Evolutionary conservation across 2,888 invertebrate species (phyloP).

Genomic region (Fragum whitleyi): DNA sequence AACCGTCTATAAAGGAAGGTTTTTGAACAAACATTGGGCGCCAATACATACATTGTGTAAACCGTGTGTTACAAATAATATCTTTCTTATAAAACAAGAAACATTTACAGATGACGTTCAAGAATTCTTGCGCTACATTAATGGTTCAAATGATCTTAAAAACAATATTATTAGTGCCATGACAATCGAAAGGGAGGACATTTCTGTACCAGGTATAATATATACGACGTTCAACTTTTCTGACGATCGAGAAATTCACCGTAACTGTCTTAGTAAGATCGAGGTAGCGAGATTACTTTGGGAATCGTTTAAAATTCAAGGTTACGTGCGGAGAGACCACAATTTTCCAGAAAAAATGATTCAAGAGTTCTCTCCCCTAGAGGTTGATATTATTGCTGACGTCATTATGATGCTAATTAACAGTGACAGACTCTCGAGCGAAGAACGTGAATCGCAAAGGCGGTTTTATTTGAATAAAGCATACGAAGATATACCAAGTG

Average conservation of each 20-base stretch:
- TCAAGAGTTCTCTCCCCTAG: not conserved
- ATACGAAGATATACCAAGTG: not conserved
- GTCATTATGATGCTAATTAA: slow-evolving; percentile 4
- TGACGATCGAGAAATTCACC: not conserved
- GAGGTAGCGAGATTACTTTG: slow-evolving; percentile 1
- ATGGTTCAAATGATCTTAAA: not conserved
- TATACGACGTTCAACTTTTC: not conserved
- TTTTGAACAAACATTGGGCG: slow-evolving; percentile 11
- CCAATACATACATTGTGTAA: slow-evolving; percentile 1
- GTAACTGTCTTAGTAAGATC: not conserved
- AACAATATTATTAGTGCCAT: not conserved
- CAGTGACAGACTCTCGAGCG: not conserved
- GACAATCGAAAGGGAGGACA: not conserved
- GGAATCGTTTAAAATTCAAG: slow-evolving; percentile 10
- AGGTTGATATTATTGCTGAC: not conserved
- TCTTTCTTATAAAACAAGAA: slow-evolving; percentile 6
- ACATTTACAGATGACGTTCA: slow-evolving; percentile 9
- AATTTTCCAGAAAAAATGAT: not conserved
- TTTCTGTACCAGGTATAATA: slow-evolving; percentile 8
- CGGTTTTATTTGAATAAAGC: not conserved
- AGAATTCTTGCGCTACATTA: not conserved
- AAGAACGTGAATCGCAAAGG: not conserved
- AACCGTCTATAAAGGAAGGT: not conserved
- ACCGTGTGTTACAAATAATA: slow-evolving; percentile 1
- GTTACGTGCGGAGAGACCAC: not conserved